Conservation (phyloP, 2,888 invertebrate genomes). For the Tortrix viridana region DNA sequence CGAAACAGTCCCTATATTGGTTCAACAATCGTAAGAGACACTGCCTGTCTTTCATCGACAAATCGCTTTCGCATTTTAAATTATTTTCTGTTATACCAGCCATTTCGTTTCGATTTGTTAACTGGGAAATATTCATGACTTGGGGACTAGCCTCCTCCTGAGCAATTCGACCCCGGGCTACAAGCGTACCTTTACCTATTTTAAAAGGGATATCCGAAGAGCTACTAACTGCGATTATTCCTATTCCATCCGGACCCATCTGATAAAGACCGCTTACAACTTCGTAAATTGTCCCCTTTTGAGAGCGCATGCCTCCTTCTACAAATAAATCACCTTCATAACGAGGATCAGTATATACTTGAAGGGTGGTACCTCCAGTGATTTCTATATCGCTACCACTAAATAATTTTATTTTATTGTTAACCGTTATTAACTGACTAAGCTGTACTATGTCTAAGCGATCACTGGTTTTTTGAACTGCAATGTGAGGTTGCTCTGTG, state of each 20-base stretch:
- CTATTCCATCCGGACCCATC: background rate
- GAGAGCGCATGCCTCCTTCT: background rate
- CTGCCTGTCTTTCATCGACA: background rate
- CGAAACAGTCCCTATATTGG: conserved; percentile 26
- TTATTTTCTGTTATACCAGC: background rate
- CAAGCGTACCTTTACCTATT: background rate
- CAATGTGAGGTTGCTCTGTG: conserved; percentile 11
- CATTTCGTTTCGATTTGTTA: background rate
- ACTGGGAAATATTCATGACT: background rate
- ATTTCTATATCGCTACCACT: background rate
- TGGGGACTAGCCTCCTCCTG: background rate
- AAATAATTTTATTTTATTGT: conserved; percentile 5
- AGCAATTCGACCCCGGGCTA: conserved; percentile 4
- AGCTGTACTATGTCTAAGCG: conserved; percentile 2
- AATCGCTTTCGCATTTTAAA: background rate
- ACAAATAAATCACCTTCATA: background rate
- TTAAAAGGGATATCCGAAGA: background rate
- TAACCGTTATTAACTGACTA: background rate
- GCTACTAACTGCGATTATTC: background rate
- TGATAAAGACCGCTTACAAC: background rate
- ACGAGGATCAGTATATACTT: conserved; percentile 5
- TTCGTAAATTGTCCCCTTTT: background rate
- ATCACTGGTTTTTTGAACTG: conserved; percentile 8
- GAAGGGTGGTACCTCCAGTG: background rate
- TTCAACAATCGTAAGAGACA: conserved; percentile 11